Base-by-base conservation (phyloP, 2,797 vertebrate genomes). In the Microchirus variegatus region DNA sequence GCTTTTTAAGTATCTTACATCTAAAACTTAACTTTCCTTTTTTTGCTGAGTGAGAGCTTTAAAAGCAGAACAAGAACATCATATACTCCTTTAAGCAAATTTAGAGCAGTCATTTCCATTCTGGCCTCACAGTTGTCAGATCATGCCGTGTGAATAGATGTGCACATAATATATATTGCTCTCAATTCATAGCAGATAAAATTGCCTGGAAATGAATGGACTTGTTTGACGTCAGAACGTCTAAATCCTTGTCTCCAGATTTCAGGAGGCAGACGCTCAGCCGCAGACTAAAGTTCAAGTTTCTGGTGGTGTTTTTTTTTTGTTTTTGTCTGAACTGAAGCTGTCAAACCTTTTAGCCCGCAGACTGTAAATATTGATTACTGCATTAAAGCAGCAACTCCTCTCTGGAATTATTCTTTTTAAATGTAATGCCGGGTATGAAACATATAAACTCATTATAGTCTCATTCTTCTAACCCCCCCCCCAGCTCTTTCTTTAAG, bases 401-500 rank as follows among this genome's bases (percentile, higher is more conserved):
- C 52, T 56, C 59, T 22, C 15, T 14, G 10, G 44, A 52, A n/a
- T n/a, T n/a, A n/a, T n/a, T n/a, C n/a, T n/a, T n/a, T n/a, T n/a
- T n/a, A n/a, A n/a, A n/a, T 51, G 50, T 59, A 31, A 3, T 18
- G 4, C 38, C 6, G 0, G n/a, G 12, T 35, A n/a, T 56, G 19
- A 12, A 59, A 22, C 1, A 18, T 16, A 19, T 45, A n/a, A 44
- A 44, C 4, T 8, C 15, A 44, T 44, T 15, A 13, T 3, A 5
- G 15, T 42, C 1, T 69, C 2, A 63, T 12, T 19, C 38, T 51
- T 44, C 17, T 36, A n/a, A n/a, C n/a, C 22, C 22, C 22, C 22
- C 22, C 19, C 9, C 1, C 84, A 94, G 93, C 85, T 90, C 93
- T 37, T 92, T 93, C 70, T 93, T 91, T 57, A 94, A 94, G 85